These are phyloP conservation scores for Periophthalmus modestus DNA, from an alignment of 2,113 vertebrate species.

Conservation along the genomic window DNA sequence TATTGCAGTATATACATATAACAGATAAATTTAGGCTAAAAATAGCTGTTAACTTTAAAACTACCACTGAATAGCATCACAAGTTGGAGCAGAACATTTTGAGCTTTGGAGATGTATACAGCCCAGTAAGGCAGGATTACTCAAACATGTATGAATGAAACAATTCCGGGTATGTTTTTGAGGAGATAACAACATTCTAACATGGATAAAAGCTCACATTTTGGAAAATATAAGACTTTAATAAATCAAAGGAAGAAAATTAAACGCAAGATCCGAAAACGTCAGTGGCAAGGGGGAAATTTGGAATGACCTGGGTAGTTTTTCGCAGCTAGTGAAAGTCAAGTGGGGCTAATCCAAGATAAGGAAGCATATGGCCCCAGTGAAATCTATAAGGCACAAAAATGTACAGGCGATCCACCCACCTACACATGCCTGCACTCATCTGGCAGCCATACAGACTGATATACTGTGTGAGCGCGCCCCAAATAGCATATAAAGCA, in stretches of 20 bases:
- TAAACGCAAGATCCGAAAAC: neutral
- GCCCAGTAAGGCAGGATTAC: too few species aligned
- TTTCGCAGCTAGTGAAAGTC: constrained; percentile 20
- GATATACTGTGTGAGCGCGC: constrained; percentile 4
- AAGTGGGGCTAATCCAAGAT: constrained; percentile 29
- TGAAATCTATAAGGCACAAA: constrained; percentile 32
- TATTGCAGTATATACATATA: too few species aligned
- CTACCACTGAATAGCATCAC: too few species aligned
- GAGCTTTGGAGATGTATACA: too few species aligned
- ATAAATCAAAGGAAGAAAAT: constrained; percentile 55
- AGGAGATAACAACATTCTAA: too few species aligned
- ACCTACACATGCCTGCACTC: constrained; percentile 33
- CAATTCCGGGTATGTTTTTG: too few species aligned
- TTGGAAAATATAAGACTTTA: neutral
- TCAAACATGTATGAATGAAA: too few species aligned
- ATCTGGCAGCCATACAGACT: constrained; percentile 44
- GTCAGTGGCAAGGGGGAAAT: constrained; percentile 7
- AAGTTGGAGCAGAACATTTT: too few species aligned
- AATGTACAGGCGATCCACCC: constrained; percentile 24
- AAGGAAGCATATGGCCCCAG: constrained; percentile 27
- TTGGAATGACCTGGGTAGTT: constrained; percentile 28
- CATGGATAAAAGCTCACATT: too few species aligned
- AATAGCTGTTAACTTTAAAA: too few species aligned
- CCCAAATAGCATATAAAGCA: constrained; percentile 11
- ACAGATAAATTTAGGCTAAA: too few species aligned